Base-by-base conservation (phyloP, 2,888 invertebrate genomes). In the Dichetophora obliterata region DNA sequence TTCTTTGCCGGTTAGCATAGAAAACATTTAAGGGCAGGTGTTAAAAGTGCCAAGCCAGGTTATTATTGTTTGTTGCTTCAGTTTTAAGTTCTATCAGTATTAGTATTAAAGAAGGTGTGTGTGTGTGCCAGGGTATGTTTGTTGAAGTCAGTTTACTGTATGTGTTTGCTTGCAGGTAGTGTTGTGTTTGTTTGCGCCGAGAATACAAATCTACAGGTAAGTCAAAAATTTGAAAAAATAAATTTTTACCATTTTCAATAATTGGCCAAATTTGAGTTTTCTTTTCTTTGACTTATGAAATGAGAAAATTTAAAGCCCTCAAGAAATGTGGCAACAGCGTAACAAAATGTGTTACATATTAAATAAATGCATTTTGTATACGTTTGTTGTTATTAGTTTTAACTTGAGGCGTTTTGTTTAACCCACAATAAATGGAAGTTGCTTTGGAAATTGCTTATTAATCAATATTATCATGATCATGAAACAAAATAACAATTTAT, bases 11-110 rank as follows among this genome's bases (percentile, higher is more conserved):
- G 3, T 24, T 27, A 72, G 27, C 24, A 5, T 6, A 37, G 19
- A 48, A 16, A 50, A 34, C 61, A 48, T 52, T 74, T 48, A 54
- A 74, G 66, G 74, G 74, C 74, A 74, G 74, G 74, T 74, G 74
- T 66, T 74, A 66, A 74, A 66, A 54, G 66, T 37, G 37, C 37
- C 9, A 52, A 50, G 22, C 65, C 37, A 54, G 54, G 34, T 66
- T 50, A 61, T 74, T 66, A 14, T 54, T 52, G 37, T 24, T 73
- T 65, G 59, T 71, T 71, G 22, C n/a, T 14, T 54, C 27, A 66
- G 59, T 43, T 43, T 43, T 43, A 1, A 11, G 11, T 43, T 43
- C 43, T 43, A 11, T 43, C 11, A 43, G 14, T 43, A 43, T 11
- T 11, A 37, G 37, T 4, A 5, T 31, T 5, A 11, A 57, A 37